Conservation (phyloP, 2,113 vertebrate genomes). For the Pseudorhombus dupliciocellatus region DNA sequence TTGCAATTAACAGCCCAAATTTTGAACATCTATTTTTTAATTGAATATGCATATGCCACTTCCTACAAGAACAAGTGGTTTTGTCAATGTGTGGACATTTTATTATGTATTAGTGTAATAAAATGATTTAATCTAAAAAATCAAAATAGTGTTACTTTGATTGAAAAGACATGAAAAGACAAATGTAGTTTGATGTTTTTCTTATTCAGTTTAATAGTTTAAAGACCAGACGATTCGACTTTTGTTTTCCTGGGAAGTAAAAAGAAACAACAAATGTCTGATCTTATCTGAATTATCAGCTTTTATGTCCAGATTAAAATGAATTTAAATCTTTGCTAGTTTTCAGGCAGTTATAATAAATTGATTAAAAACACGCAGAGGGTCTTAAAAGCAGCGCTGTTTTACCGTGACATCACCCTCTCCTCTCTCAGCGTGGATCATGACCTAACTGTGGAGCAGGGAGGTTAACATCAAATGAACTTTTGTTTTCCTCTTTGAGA, state of each 20-base stretch:
- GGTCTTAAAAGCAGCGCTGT: background rate
- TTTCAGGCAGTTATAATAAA: slow-evolving; percentile 9
- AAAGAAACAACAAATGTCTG: background rate
- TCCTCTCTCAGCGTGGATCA: slow-evolving; percentile 15
- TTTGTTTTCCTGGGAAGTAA: background rate
- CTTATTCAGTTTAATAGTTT: background rate
- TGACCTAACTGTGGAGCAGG: slow-evolving; percentile 8
- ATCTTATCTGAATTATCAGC: background rate
- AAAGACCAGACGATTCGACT: background rate
- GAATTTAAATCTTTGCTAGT: background rate
- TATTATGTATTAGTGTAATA: background rate
- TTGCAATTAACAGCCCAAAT: background rate
- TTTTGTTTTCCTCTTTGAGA: background rate
- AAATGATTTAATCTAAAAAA: background rate
- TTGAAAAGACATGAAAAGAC: background rate
- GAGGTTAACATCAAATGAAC: slow-evolving; percentile 14
- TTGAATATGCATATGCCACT: background rate
- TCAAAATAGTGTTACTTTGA: background rate
- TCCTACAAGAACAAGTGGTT: background rate
- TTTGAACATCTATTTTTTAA: background rate
- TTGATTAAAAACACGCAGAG: slow-evolving; percentile 6
- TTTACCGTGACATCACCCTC: slow-evolving; percentile 8
- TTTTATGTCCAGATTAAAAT: background rate
- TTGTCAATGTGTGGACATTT: background rate
- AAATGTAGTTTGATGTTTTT: background rate